Conservation (phyloP, 2,797 vertebrate genomes). For the Pithecia hirsuta region DNA sequence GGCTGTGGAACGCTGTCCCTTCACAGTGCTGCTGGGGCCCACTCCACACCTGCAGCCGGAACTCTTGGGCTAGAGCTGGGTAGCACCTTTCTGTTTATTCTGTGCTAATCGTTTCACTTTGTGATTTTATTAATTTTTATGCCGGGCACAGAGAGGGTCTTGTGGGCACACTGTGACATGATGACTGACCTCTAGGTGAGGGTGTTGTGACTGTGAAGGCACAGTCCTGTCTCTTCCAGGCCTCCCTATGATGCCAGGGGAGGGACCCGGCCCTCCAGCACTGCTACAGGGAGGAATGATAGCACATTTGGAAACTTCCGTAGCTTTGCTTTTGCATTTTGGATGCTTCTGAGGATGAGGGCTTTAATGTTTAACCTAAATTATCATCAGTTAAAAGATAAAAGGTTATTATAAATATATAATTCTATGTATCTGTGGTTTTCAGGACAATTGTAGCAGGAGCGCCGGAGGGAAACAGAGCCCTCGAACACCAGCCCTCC, state of each 20-base stretch:
- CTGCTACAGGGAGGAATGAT: background rate
- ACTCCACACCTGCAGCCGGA: rapidly evolving
- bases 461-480: too few relatives aligned
- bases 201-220: background rate
- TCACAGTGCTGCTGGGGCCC: background rate
- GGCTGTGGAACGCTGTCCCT: rapidly evolving
- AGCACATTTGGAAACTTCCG: background rate
- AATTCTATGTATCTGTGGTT: background rate
- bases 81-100: background rate
- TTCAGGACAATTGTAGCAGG: too few relatives aligned
- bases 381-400: background rate
- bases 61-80: background rate
- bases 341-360: background rate
- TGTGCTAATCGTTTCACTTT: rapidly evolving
- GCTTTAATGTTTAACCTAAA: background rate
- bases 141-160: background rate
- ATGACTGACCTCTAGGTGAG: background rate
- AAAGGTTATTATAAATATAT: background rate
- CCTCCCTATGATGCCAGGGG: background rate
- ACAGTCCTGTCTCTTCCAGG: too few relatives aligned
- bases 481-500: too few relatives aligned
- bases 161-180: background rate
- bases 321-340: background rate
- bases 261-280: background rate
- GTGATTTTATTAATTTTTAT: background rate